Evolutionary conservation across 1,140 invertebrate genomes (phyloP).

Genomic region (Drosophila orosa): DNA sequence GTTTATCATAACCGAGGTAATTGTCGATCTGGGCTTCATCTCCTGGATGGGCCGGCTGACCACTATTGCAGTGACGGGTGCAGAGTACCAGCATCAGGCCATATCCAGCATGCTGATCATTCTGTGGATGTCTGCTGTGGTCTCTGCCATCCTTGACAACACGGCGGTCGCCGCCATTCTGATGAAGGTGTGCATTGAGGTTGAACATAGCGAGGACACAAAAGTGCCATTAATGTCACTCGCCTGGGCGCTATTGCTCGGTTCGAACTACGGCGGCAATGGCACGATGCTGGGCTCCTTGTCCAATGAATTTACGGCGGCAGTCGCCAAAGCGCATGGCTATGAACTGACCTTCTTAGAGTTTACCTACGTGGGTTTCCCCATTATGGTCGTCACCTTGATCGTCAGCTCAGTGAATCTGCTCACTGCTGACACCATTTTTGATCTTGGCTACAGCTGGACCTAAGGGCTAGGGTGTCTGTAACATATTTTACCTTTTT

Average conservation of each 20-base stretch:
- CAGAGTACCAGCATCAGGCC: constrained; percentile 86
- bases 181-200: constrained; percentile 87
- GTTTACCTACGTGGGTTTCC: constrained; percentile 88
- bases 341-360: constrained; percentile 88
- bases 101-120: constrained; percentile 88
- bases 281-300: constrained; percentile 91
- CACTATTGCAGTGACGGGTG: constrained; percentile 86
- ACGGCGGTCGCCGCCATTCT: constrained; percentile 92
- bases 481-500: neutral
- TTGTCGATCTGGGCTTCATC: constrained; percentile 88
- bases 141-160: constrained; percentile 91
- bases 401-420: constrained; percentile 87
- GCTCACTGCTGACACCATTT: constrained; percentile 87
- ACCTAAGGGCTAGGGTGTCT: neutral
- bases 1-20: constrained; percentile 91
- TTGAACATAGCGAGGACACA: constrained; percentile 86
- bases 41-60: constrained; percentile 88
- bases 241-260: constrained; percentile 90
- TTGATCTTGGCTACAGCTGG: constrained; percentile 47
- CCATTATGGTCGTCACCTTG: constrained; percentile 88
- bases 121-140: constrained; percentile 90
- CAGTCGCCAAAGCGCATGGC: constrained; percentile 91
- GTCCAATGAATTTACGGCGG: constrained; percentile 91
- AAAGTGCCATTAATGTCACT: constrained; percentile 88
- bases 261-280: constrained; percentile 91